phyloP scores from a whole-genome alignment of 2,113 vertebrate genomes.

The Atrichornis clamosus region DNA sequence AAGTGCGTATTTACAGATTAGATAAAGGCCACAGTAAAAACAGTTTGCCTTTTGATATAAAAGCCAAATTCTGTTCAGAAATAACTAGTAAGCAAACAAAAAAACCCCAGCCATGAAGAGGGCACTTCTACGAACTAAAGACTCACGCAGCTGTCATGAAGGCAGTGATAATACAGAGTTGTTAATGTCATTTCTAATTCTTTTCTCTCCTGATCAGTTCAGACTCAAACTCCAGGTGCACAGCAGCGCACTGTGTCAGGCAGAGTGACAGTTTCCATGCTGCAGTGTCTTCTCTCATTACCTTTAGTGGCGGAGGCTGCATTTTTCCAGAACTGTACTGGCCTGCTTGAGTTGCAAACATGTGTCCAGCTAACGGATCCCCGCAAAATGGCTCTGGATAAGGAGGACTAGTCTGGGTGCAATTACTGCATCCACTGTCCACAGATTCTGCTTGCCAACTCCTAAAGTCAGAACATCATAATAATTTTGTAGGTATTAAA shows the following conservation, averaged over 20 bases:
- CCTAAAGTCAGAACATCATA: constrained; percentile 68
- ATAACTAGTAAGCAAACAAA: not conserved
- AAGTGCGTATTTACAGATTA: not conserved
- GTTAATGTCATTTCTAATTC: not conserved
- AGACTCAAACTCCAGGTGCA: not conserved
- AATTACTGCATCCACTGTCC: constrained; percentile 95
- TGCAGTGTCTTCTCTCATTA: constrained; percentile 41
- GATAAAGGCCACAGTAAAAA: not conserved
- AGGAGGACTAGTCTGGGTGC: constrained; percentile 79
- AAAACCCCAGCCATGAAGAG: fast-evolving
- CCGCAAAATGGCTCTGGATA: constrained; percentile 79
- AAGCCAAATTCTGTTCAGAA: not conserved
- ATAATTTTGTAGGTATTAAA: not conserved
- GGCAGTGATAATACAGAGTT: not conserved
- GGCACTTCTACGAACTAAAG: not conserved
- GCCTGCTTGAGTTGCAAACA: constrained; percentile 74
- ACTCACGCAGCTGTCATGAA: not conserved
- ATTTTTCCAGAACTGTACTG: constrained; percentile 71
- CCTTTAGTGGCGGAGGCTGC: constrained; percentile 78
- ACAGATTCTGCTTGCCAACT: constrained; percentile 96
- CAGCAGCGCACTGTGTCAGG: not conserved
- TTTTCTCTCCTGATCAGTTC: not conserved
- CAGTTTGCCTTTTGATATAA: not conserved
- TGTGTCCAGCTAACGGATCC: constrained; percentile 68
- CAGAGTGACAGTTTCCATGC: not conserved